phyloP scores from a whole-genome alignment of 1,140 invertebrate genomes.

The Ylistrum balloti region DNA sequence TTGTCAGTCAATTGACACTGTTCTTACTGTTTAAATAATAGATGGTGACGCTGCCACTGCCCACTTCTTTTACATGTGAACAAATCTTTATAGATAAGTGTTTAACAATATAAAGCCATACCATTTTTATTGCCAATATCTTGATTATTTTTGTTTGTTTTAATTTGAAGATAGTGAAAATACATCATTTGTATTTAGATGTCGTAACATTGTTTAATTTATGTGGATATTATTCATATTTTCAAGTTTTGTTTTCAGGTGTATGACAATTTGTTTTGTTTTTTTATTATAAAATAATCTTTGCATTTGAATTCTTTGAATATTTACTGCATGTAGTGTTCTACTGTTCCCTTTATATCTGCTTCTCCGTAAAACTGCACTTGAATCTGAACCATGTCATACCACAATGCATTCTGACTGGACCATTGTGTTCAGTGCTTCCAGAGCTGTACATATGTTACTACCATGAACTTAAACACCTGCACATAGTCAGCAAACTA shows the following conservation, averaged over 20 bases:
- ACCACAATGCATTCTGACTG: neutral
- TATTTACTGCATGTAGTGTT: constrained; percentile 8
- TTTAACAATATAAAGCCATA: too few relatives aligned
- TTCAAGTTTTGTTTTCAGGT: constrained; percentile 26
- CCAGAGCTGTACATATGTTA: neutral
- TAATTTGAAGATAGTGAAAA: too few relatives aligned
- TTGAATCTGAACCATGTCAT: neutral
- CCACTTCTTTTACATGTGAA: too few relatives aligned
- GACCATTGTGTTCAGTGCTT: neutral
- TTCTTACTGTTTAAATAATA: too few relatives aligned
- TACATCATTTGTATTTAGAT: neutral
- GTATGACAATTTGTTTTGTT: neutral
- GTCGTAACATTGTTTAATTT: neutral
- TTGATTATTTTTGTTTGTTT: too few relatives aligned
- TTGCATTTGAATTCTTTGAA: neutral
- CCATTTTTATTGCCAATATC: too few relatives aligned
- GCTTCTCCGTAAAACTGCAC: neutral
- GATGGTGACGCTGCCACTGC: too few relatives aligned
- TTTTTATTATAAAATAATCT: neutral
- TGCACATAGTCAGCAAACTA: neutral
- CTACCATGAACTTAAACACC: neutral
- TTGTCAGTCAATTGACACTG: too few relatives aligned
- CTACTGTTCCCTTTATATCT: neutral
- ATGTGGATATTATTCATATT: neutral
- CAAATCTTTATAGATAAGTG: too few relatives aligned